Evolutionary conservation across 2,888 invertebrate genomes (phyloP).

Genomic region (Netelia virgata): DNA sequence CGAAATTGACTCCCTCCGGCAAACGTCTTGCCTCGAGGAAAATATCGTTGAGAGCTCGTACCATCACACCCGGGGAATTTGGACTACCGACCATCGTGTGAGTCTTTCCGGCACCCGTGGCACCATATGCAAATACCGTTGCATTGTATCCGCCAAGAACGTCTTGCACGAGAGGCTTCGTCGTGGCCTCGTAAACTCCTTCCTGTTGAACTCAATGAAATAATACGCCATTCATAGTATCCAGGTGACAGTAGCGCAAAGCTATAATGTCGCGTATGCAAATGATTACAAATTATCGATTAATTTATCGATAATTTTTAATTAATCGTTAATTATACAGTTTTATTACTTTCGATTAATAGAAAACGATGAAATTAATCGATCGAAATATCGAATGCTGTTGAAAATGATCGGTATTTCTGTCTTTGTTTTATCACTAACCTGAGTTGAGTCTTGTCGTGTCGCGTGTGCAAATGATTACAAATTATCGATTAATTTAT

Average conservation of each 20-base stretch:
- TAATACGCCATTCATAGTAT: conserved; percentile 23
- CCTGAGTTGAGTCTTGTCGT: too few species aligned
- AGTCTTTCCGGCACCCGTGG: conserved; percentile 96
- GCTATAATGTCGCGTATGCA: too few species aligned
- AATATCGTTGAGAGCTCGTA: conserved; percentile 93
- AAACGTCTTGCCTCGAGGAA: conserved; percentile 87
- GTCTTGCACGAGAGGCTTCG: conserved; percentile 93
- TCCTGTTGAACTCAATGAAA: conserved; percentile 85
- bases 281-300: too few species aligned
- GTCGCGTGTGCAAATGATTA: too few species aligned
- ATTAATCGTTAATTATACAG: too few species aligned
- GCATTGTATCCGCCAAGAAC: conserved; percentile 96
- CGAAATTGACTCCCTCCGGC: conserved; percentile 85
- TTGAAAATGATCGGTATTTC: too few species aligned
- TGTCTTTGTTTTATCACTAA: too few species aligned
- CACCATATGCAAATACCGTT: conserved; percentile 98
- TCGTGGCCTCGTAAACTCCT: conserved; percentile 94
- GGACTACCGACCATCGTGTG: conserved; percentile 94
- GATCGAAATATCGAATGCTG: too few species aligned
- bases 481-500: too few species aligned
- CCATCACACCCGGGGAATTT: conserved; percentile 93
- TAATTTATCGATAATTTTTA: too few species aligned
- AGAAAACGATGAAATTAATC: too few species aligned
- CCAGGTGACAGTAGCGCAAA: not conserved
- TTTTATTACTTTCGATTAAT: too few species aligned